Percentiles rank a stretch among this genome's conserved stretches.
These are phyloP conservation scores for Delichon dasypus DNA, from an alignment of 2,797 vertebrate genomes.

Conservation along the genomic window DNA sequence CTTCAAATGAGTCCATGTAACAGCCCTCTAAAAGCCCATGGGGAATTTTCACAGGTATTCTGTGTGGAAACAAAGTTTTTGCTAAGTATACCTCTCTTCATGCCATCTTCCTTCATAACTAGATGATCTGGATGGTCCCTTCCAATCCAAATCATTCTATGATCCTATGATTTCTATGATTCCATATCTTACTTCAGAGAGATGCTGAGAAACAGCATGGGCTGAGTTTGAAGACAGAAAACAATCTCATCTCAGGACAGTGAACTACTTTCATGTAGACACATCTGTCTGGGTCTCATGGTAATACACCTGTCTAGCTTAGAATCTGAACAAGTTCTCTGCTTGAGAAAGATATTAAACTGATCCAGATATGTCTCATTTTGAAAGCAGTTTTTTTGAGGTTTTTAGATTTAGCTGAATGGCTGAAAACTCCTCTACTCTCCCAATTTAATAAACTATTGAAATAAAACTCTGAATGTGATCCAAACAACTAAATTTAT, in stretches of 20 bases:
- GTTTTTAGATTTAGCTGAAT: neutral
- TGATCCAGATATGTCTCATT: neutral
- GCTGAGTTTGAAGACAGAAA: neutral
- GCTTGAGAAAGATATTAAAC: neutral
- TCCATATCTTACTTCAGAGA: neutral
- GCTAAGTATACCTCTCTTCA: neutral
- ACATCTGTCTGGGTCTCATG: neutral
- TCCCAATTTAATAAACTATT: neutral
- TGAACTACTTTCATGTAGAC: neutral
- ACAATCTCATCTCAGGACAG: neutral
- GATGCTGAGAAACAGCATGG: neutral
- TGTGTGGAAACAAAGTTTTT: neutral
- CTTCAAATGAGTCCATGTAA: neutral
- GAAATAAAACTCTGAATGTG: neutral
- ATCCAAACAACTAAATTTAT: neutral
- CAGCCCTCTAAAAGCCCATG: accelerated
- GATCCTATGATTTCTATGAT: neutral
- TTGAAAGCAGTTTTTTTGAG: neutral
- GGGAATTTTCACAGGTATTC: neutral
- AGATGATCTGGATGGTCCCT: neutral
- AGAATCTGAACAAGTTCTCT: neutral
- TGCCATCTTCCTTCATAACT: neutral
- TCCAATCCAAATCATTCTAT: neutral
- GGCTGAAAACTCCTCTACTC: neutral
- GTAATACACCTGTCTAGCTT: neutral